Evolutionary conservation across 2,888 invertebrate species (phyloP).

Genomic region (Crocallis elinguaria): DNA sequence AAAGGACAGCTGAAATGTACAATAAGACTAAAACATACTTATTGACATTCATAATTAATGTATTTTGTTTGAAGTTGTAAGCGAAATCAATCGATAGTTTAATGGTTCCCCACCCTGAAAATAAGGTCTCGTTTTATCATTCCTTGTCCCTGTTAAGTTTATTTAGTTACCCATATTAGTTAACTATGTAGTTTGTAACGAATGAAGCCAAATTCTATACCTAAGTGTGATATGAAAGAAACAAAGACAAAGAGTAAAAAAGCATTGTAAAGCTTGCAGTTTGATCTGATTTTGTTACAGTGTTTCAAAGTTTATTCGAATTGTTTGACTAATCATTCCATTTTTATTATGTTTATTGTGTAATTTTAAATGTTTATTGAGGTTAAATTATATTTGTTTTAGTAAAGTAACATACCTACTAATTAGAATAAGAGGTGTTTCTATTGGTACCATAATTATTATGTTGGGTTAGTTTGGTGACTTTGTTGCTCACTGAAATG

Average conservation of each 20-base stretch:
- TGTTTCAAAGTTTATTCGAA: constrained; percentile 65
- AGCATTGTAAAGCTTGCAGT: constrained; percentile 59
- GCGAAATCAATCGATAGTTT: background rate
- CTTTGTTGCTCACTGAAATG: constrained; percentile 7
- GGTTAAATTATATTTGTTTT: background rate
- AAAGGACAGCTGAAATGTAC: constrained; percentile 75
- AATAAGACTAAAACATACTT: constrained; percentile 72
- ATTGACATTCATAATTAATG: constrained; percentile 41
- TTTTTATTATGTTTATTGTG: constrained; percentile 46
- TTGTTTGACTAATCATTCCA: constrained; percentile 70
- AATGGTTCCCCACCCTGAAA: constrained; percentile 54
- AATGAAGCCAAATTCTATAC: constrained; percentile 70
- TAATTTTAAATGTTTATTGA: constrained; percentile 35
- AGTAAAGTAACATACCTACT: background rate
- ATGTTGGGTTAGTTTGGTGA: constrained; percentile 16
- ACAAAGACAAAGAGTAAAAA: constrained; percentile 56
- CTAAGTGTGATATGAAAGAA: constrained; percentile 69
- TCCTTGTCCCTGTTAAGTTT: constrained; percentile 58
- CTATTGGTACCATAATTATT: background rate
- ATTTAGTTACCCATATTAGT: constrained; percentile 63
- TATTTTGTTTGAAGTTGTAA: constrained; percentile 41
- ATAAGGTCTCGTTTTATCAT: constrained; percentile 61
- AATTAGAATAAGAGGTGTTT: constrained; percentile 2
- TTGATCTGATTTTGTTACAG: constrained; percentile 74
- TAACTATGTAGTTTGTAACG: constrained; percentile 60